These are phyloP conservation scores for Vanessa tameamea DNA, from an alignment of 1,140 invertebrate genomes.

Conservation along the genomic window DNA sequence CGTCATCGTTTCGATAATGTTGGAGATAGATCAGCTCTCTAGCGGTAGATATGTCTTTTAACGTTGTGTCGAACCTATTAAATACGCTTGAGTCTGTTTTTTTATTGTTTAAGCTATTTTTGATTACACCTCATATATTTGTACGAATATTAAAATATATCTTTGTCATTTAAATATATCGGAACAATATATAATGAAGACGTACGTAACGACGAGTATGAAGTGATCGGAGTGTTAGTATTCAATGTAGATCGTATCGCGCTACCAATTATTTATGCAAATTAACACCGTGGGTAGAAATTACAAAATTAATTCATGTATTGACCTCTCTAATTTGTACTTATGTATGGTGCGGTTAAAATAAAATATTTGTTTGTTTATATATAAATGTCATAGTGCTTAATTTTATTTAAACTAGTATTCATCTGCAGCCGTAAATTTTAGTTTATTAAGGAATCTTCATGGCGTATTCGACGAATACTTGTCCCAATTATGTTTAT, in stretches of 20 bases:
- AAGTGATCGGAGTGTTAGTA: too few relatives aligned
- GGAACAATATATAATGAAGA: too few relatives aligned
- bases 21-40: slow-evolving; percentile 56
- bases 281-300: neutral
- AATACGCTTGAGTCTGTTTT: slow-evolving; percentile 34
- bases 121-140: slow-evolving; percentile 7
- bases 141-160: neutral
- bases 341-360: neutral
- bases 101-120: slow-evolving; percentile 23
- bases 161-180: too few relatives aligned
- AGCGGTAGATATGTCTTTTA: slow-evolving; percentile 29
- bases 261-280: neutral
- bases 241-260: neutral
- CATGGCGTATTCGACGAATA: too few relatives aligned
- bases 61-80: slow-evolving; percentile 22
- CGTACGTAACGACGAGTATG: too few relatives aligned
- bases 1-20: slow-evolving; percentile 70
- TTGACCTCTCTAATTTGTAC: neutral
- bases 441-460: too few relatives aligned
- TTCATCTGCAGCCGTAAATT: too few relatives aligned
- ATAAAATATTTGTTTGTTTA: neutral
- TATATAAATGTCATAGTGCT: neutral
- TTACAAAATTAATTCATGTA: neutral
- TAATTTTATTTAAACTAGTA: too few relatives aligned
- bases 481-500: too few relatives aligned